phyloP scores from a whole-genome alignment of 2,797 vertebrate species.

The Diplodus puntazzo region DNA sequence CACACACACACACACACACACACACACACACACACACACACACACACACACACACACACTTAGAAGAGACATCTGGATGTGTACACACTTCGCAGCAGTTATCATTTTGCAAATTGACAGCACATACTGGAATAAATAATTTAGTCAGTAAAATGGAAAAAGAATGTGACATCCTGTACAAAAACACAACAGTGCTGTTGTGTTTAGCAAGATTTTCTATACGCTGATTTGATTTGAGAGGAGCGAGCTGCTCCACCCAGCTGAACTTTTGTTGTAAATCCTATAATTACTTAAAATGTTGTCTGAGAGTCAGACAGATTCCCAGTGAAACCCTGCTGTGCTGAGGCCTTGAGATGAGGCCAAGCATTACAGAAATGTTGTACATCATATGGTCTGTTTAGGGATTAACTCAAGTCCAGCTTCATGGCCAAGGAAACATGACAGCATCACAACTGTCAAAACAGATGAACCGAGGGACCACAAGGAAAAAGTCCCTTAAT shows the following conservation, averaged over 20 bases:
- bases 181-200: neutral
- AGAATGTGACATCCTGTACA: neutral
- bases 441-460: neutral
- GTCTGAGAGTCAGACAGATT: constrained; percentile 7
- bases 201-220: neutral
- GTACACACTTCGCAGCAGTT: constrained; percentile 31
- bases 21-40: constrained; percentile 8
- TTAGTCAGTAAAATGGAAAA: constrained; percentile 8
- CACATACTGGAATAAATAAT: constrained; percentile 8
- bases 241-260: constrained; percentile 2
- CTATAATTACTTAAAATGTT: constrained; percentile 6
- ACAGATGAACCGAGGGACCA: neutral
- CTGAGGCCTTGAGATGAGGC: constrained; percentile 26
- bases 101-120: constrained; percentile 34
- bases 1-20: constrained; percentile 10
- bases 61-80: constrained; percentile 23
- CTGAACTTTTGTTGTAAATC: neutral
- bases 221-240: neutral
- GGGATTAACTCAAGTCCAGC: constrained; percentile 3
- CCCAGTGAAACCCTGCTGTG: constrained; percentile 1
- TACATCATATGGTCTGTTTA: constrained; percentile 17
- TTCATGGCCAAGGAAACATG: constrained; percentile 8
- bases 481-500: too few species aligned
- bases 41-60: constrained; percentile 10
- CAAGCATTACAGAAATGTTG: constrained; percentile 14